Conservation (phyloP, 2,113 vertebrate species). For the Saccopteryx bilineata region DNA sequence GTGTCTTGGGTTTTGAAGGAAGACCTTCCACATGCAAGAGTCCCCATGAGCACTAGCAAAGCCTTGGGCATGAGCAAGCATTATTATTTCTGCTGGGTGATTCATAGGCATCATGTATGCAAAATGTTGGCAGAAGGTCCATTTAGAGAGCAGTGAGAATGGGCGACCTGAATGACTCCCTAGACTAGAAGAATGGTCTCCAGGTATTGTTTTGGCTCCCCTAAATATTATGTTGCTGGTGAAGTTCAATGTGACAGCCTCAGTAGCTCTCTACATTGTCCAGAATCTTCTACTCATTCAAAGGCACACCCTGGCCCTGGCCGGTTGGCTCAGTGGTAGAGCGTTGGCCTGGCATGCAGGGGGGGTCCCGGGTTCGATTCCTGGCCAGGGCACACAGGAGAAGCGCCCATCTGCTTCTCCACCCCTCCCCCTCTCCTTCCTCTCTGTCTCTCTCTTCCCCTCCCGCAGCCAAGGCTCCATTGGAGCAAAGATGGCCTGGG, state of each 20-base stretch:
- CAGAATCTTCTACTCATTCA: not conserved
- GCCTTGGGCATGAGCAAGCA: not conserved
- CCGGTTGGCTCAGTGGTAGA: too few species aligned
- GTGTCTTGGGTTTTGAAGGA: not conserved
- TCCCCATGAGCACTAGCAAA: not conserved
- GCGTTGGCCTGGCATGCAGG: too few species aligned
- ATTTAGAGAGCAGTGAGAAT: not conserved
- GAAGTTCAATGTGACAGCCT: not conserved
- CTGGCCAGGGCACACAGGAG: too few species aligned
- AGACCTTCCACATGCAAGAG: not conserved
- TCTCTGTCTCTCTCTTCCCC: too few species aligned
- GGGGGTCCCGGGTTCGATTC: too few species aligned
- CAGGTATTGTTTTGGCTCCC: not conserved
- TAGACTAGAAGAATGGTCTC: not conserved
- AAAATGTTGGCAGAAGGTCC: not conserved
- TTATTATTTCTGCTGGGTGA: not conserved
- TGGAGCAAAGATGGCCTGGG: too few species aligned
- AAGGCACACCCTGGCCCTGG: not conserved
- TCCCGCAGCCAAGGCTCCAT: too few species aligned
- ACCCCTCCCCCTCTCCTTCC: too few species aligned
- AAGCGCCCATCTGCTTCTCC: too few species aligned
- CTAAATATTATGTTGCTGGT: not conserved
- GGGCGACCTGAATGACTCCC: not conserved
- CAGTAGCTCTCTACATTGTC: not conserved
- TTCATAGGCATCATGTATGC: not conserved